These are phyloP conservation scores for human DNA, from an alignment of 2,113 vertebrate species.

Conservation along the genomic window GRCh38 chr19:39895501-39896000, in stretches of 20 bases:
- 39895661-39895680: neutral
- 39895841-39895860: conserved; percentile 74
- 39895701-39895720: neutral
- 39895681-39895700: neutral
- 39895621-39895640: neutral
- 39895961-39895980: conserved; percentile 80
- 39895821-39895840: conserved; percentile 84
- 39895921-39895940: conserved; percentile 86
- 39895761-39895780: neutral
- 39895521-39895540: neutral
- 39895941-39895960: conserved; percentile 71
- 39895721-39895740: neutral
- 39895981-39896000: conserved; percentile 88
- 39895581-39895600: neutral
- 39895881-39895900: conserved; percentile 83
- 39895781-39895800: neutral
- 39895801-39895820: conserved; percentile 86
- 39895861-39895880: conserved; percentile 83
- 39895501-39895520: neutral
- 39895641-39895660: neutral
- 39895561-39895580: neutral
- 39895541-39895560: neutral
- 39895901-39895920: conserved; percentile 87
- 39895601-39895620: neutral
- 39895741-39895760: neutral